These are phyloP conservation scores for Dicyrtomina minuta DNA, from an alignment of 2,888 invertebrate species.

Conservation along the genomic window DNA sequence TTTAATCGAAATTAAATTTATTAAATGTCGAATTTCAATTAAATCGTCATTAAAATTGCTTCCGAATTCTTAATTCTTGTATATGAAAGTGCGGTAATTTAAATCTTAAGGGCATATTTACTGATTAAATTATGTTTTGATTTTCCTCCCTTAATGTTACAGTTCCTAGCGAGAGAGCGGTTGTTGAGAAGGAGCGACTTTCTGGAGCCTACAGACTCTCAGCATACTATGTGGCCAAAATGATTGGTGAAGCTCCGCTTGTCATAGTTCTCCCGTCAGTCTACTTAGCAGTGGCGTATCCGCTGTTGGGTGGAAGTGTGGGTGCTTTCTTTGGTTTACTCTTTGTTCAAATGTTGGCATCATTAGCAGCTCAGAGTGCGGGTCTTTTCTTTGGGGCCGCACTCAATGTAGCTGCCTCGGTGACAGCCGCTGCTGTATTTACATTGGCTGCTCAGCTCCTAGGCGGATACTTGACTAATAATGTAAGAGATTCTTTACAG, in stretches of 20 bases:
- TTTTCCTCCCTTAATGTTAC: no score
- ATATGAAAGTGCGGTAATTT: background rate
- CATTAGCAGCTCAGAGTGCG: constrained; percentile 62
- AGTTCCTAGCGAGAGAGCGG: constrained; percentile 78
- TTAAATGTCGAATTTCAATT: no score
- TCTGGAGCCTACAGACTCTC: constrained; percentile 76
- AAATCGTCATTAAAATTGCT: no score
- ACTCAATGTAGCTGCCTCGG: constrained; percentile 75
- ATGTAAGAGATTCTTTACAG: constrained; percentile 38
- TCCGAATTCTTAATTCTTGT: no score
- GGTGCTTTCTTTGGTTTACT: constrained; percentile 69
- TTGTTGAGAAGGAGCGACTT: constrained; percentile 75
- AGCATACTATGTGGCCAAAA: constrained; percentile 77
- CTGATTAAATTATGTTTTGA: background rate
- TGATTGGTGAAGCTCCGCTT: constrained; percentile 75
- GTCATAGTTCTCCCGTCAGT: constrained; percentile 73
- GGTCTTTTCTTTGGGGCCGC: constrained; percentile 77
- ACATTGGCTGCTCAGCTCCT: constrained; percentile 75
- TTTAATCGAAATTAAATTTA: no score
- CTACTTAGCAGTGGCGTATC: constrained; percentile 75
- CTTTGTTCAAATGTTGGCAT: constrained; percentile 57
- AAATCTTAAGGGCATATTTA: background rate
- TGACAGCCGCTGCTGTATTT: constrained; percentile 74
- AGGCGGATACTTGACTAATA: constrained; percentile 70
- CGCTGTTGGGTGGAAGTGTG: constrained; percentile 70